Conservation (phyloP, 2,113 vertebrate species). For the Nestor notabilis region DNA sequence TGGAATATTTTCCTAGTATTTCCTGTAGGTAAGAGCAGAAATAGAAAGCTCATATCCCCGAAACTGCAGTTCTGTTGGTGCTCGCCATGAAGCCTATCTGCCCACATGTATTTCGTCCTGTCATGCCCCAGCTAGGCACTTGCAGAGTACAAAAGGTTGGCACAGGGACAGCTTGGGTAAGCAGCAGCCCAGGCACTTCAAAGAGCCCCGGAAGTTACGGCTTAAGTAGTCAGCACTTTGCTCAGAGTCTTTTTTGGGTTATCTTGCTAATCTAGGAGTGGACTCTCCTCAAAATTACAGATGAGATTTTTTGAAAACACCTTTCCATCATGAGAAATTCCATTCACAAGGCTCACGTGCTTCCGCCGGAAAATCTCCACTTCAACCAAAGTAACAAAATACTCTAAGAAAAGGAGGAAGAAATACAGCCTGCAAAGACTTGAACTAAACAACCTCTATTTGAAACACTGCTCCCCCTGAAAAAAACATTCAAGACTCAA, state of each 20-base stretch:
- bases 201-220: neutral
- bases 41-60: neutral
- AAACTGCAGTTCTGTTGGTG: neutral
- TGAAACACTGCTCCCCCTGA: neutral
- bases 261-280: neutral
- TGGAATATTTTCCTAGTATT: neutral
- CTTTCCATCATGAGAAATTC: neutral
- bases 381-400: neutral
- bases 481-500: neutral
- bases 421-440: neutral
- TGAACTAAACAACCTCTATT: neutral
- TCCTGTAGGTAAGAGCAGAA: neutral
- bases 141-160: neutral
- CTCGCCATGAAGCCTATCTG: neutral
- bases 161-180: neutral
- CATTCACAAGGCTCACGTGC: fast-evolving
- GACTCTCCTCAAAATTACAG: neutral
- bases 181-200: neutral
- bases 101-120: neutral
- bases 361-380: neutral
- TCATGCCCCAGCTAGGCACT: fast-evolving
- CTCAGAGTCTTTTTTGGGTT: neutral
- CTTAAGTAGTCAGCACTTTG: neutral
- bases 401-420: neutral
- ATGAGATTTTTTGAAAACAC: neutral